Base-by-base conservation (phyloP, 35 echinoderm and acorn worm genomes). In the Ptychodera flava region DNA sequence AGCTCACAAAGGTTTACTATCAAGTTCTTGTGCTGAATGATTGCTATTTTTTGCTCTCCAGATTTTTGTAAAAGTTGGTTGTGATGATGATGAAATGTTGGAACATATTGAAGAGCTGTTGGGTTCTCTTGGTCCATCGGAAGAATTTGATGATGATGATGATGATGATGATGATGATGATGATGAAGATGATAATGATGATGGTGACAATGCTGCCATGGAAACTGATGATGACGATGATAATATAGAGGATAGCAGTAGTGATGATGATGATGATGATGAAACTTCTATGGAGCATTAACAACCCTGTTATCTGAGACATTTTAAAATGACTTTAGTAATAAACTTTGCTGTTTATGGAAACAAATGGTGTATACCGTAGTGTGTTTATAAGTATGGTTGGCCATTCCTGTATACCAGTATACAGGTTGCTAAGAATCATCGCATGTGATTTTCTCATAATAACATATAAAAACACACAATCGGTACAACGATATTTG, bases 61-160 rank as follows among this genome's bases (percentile, higher is more conserved):
- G 93, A 37, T 95, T 16, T 92, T 83, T 83, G 82, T 33, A 30
- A 84, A 80, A 29, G 84, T 90, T 36, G 76, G 38, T 29, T 95
- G 93, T 37, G 93, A 92, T 78, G 91, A 97, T 88, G 83, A 78
- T n/a, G 64, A 84, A 27, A 88, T 97, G 0, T 77, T 93, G 30
- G 37, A 89, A 0, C 95, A 97, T 82, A 91, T 81, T 28, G 80
- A 91, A 35, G 91, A 97, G 78, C 91, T 97, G 28, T 79, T 97
- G 14, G 12, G 88, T 29, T 16, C 78, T 37, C 32, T 97, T 16
- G 95, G 95, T 1, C 95, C 91, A n/a, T n/a, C n/a, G n/a, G n/a
- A n/a, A n/a, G n/a, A n/a, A n/a, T n/a, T n/a, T n/a, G n/a, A n/a
- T n/a, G n/a, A n/a, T n/a, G n/a, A n/a, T n/a, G n/a, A n/a, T n/a